Evolutionary conservation across 2,113 vertebrate genomes (phyloP), one percentile per base, ranked within the genome.

Genomic region (Euleptes europaea): DNA sequence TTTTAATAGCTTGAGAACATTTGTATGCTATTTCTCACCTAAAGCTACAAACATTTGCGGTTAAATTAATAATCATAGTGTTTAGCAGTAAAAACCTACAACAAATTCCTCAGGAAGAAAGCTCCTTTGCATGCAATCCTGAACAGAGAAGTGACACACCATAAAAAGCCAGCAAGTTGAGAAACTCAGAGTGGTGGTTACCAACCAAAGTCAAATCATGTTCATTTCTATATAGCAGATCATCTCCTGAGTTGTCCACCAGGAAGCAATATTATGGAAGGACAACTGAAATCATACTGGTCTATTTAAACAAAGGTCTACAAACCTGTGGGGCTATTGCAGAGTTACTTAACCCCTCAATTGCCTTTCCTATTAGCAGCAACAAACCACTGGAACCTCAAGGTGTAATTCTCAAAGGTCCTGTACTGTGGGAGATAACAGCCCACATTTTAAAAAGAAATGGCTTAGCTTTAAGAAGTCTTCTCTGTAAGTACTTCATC

Each of bases 11-110:
- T 54, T 91, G 51, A 23, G 91, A 92, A 93, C 92, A 89, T 81
- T 84, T 91, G 91, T 85, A 84, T 89, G 81, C 86, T 66, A 82
- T 87, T 95, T 90, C 88, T 88, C 67, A 90, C 90, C 88, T 69
- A 86, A 72, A 90, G 93, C 91, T 88, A 91, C 51, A 84, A 89
- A 84, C 86, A 87, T 91, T 84, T 89, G 83, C 80, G 90, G 86
- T 38, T 91, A 82, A 85, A 47, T 88, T 51, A 90, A 91, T 81
- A 85, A 35, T 74, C 86, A 79, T 80, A 57, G 63, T 80, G 0
- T 0, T 72, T 88, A 86, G 47, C 69, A 75, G 90, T 70, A 85
- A 54, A 85, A 63, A 90, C 81, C 79, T 79, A 66, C n/a, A 51
- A 49, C 2, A 31, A 1, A 0, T 0, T 4, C 2, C 83, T 75